A percentile compares a stretch with the other conserved stretches of the same genome.
Conservation (phyloP, 64 coral and sea anemone genomes). For the Platygyra sinensis region DNA sequence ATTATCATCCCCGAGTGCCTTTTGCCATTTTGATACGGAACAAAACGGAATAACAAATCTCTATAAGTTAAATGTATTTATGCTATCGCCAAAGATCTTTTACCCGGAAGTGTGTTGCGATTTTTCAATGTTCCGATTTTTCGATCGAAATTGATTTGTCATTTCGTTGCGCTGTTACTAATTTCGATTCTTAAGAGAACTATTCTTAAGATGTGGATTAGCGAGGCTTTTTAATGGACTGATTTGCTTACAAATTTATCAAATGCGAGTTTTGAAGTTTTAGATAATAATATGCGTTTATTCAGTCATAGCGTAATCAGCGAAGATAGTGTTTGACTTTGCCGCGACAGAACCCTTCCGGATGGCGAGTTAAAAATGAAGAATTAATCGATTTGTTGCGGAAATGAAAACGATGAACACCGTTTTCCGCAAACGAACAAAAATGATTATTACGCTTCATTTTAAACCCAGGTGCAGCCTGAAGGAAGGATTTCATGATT, state of each 20-base stretch:
- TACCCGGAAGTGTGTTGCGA: slow-evolving; percentile 35
- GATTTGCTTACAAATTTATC: not conserved
- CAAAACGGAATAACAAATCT: not conserved
- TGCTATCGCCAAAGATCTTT: slow-evolving; percentile 13
- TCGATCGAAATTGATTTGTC: not conserved
- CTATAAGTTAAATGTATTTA: slow-evolving; percentile 32
- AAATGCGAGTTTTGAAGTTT: not conserved
- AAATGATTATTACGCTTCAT: not conserved
- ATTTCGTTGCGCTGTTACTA: not conserved
- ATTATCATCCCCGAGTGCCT: not conserved
- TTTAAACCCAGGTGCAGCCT: slow-evolving; percentile 2
- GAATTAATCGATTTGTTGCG: slow-evolving; percentile 24
- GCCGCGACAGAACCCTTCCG: slow-evolving; percentile 24
- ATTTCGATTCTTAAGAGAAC: not conserved
- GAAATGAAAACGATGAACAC: not conserved
- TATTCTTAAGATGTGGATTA: slow-evolving; percentile 25
- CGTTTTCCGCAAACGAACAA: not conserved
- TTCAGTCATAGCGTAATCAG: not conserved
- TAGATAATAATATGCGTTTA: not conserved
- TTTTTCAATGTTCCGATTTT: slow-evolving; percentile 20
- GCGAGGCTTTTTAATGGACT: not conserved
- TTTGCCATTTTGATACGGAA: slow-evolving; percentile 7
- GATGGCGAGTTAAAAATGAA: slow-evolving; percentile 36
- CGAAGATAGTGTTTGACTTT: slow-evolving; percentile 12
- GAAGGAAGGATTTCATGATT: not conserved